Evolutionary conservation across 2,797 vertebrate species (phyloP), one percentile per base, ranked within the genome.

Genomic region (Danio jaintianensis): DNA sequence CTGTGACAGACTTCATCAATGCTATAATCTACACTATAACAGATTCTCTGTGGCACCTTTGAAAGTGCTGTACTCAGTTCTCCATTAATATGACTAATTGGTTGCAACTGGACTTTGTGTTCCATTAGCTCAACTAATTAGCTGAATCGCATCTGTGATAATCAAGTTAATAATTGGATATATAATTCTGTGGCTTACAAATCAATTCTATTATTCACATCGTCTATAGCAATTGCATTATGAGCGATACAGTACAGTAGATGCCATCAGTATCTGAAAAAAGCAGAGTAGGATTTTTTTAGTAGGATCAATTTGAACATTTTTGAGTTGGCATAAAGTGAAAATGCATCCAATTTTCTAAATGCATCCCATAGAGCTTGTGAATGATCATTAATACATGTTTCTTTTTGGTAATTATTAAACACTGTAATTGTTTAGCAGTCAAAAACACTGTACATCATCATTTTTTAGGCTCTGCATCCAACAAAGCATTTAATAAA

Each of bases 81-180:
- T 62, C 40, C 47, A 63, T 63, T 79, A 6, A 79, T 61, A 16
- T 12, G 29, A 61, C 9, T 52, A 61, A 70, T 70, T 70, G 36
- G 36, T 61, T 69, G 53, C 55, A 61, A 70, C 55, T 38, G 45
- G 43, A 78, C 43, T 61, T 68, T 52, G 36, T 42, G 20, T 61
- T 61, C n/a, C n/a, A 69, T 61, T 69, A 78, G 53, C 40, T 59
- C 0, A 69, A 42, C 66, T 61, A 69, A 78, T 69, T 48, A 40
- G 43, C 22, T 70, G 45, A 52, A 70, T 61, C 55, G 6, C 45
- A 22, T 29, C 6, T 13, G 6, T 61, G 53, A 16, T 16, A 68
- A 78, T 64, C 42, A 64, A 64, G 73, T 22, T 68, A 58, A 77
- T 77, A 38, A 38, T 18, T 29, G 15, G 40, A 55, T 18, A 64